Conservation (phyloP, 1,140 invertebrate species). For the Apocrypta bakeri region DNA sequence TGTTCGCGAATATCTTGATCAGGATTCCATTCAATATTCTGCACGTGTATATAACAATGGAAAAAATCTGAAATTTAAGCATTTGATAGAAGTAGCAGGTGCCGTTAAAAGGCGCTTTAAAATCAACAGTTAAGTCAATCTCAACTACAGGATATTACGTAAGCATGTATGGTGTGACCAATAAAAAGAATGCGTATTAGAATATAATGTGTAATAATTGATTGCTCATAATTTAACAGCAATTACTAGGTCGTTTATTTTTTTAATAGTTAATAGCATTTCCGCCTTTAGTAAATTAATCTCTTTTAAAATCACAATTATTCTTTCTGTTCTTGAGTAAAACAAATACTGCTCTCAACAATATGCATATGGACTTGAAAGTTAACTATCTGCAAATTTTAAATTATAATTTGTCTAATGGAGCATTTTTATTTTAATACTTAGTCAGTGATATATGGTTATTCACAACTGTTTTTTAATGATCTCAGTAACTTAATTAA, state of each 20-base stretch:
- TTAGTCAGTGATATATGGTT: background rate
- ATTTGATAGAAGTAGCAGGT: no score
- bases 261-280: conserved; percentile 22
- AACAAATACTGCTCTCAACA: background rate
- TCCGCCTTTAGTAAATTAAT: conserved; percentile 10
- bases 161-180: background rate
- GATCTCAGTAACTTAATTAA: background rate
- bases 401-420: background rate
- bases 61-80: no score
- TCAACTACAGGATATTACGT: background rate
- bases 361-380: background rate
- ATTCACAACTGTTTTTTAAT: background rate
- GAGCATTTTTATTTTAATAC: background rate
- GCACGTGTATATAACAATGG: no score
- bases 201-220: background rate
- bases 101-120: background rate
- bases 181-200: background rate
- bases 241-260: conserved; percentile 4
- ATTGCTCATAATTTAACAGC: conserved; percentile 8
- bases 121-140: background rate
- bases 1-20: no score
- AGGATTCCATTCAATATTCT: no score
- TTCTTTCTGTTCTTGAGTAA: background rate
- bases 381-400: background rate
- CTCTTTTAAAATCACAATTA: background rate